These are phyloP conservation scores for cattle (Bos taurus) DNA, from an alignment of 2,113 vertebrate genomes.

Conservation along the genomic window DNA sequence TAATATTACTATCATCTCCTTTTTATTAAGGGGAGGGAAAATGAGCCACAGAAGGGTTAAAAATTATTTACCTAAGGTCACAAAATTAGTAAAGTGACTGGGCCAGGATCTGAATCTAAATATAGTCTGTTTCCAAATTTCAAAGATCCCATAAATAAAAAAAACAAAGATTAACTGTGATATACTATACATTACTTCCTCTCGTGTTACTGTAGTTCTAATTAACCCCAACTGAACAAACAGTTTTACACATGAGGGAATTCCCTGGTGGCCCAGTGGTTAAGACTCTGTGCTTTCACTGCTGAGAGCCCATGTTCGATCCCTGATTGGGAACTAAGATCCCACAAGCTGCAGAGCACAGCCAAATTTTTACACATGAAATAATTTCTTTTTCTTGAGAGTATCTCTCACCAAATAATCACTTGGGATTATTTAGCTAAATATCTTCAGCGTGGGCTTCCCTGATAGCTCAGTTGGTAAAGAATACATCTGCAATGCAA, in stretches of 20 bases:
- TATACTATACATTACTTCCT: background rate
- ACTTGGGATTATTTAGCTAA: background rate
- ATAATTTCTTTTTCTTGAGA: background rate
- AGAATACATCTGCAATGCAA: background rate
- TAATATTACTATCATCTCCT: background rate
- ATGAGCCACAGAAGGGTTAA: background rate
- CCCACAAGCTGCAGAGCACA: background rate
- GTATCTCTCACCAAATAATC: background rate
- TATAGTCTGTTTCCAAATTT: background rate
- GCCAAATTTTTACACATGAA: background rate
- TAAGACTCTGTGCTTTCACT: background rate
- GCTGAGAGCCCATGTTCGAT: background rate
- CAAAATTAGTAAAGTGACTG: background rate
- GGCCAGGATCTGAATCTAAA: background rate
- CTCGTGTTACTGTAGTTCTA: background rate
- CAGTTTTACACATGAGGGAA: background rate
- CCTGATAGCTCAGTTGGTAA: background rate
- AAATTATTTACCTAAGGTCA: background rate
- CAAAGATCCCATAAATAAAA: slow-evolving; percentile 3
- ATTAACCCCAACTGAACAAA: background rate
- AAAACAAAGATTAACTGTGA: background rate
- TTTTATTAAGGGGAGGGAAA: background rate
- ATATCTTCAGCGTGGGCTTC: background rate
- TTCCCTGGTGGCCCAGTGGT: background rate
- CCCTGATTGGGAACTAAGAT: background rate